Percentiles rank a stretch among this genome's conserved stretches.
phyloP scores from a whole-genome alignment of 2,797 vertebrate species.

The Spinibarbus caldwelli region DNA sequence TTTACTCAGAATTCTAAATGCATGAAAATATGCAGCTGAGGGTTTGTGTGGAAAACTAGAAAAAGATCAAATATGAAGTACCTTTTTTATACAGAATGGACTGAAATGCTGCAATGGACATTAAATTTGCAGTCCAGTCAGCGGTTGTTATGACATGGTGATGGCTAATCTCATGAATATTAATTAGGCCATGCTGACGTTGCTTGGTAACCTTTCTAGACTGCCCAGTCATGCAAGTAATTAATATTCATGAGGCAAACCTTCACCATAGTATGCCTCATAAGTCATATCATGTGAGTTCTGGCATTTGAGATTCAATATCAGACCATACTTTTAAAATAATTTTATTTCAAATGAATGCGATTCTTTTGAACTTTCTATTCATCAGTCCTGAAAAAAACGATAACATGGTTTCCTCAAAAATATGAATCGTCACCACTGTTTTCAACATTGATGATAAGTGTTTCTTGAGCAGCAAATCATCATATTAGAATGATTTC shows the following conservation, averaged over 20 bases:
- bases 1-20: not conserved
- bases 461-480: not conserved
- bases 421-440: not conserved
- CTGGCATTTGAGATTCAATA: not conserved
- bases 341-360: not conserved
- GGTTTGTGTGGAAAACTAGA: not conserved
- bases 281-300: not conserved
- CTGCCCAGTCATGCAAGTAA: constrained; percentile 11
- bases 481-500: not conserved
- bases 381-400: not conserved
- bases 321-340: not conserved
- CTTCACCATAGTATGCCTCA: not conserved
- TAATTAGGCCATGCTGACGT: not conserved
- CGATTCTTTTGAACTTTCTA: not conserved
- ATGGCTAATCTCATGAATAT: constrained; percentile 27
- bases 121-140: not conserved
- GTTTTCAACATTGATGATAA: not conserved
- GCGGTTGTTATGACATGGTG: not conserved
- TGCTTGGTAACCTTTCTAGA: constrained; percentile 12
- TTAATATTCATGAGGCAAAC: constrained; percentile 27
- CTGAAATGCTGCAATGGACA: constrained; percentile 2
- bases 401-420: not conserved
- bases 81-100: not conserved
- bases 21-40: not conserved
- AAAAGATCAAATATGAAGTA: not conserved